A percentile compares a stretch with the other conserved stretches of the same genome.
Evolutionary conservation across 2,113 vertebrate species (phyloP).

Genomic region (Fulmarus glacialis): DNA sequence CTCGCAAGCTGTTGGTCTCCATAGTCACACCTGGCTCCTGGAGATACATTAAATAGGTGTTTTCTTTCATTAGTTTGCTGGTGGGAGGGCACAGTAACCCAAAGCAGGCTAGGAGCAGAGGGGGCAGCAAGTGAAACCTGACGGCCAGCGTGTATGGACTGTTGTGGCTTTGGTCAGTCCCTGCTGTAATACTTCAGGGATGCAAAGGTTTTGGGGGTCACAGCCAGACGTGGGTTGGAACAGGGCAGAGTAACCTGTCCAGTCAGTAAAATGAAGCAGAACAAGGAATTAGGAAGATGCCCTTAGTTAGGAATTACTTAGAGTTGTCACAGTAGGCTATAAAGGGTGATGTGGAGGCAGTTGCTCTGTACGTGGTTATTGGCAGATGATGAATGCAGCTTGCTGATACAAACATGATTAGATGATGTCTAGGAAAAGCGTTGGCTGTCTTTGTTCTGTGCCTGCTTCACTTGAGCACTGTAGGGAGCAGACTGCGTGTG

Average conservation of each 20-base stretch:
- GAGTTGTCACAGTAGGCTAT: not conserved
- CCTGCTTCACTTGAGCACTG: accelerated
- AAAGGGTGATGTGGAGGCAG: not conserved
- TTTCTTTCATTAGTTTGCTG: not conserved
- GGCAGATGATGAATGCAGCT: not conserved
- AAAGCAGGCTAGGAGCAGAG: not conserved
- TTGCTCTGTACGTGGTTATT: not conserved
- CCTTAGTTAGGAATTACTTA: not conserved
- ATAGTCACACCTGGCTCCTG: not conserved
- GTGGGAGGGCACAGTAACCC: not conserved
- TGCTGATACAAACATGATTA: not conserved
- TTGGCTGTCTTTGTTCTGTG: not conserved
- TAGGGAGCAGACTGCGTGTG: accelerated
- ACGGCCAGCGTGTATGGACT: accelerated
- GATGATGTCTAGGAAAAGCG: not conserved
- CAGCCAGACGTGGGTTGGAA: accelerated
- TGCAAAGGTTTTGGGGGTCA: not conserved
- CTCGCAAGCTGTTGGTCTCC: not conserved
- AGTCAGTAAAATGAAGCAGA: not conserved
- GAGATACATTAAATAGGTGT: not conserved
- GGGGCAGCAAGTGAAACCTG: accelerated
- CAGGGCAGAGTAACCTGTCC: not conserved
- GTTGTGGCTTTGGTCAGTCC: not conserved
- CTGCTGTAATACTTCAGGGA: not conserved
- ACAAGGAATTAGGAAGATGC: not conserved